Percentiles rank a stretch among this genome's conserved stretches.
phyloP scores from a whole-genome alignment of 2,113 vertebrate species.

The Channa maculata region DNA sequence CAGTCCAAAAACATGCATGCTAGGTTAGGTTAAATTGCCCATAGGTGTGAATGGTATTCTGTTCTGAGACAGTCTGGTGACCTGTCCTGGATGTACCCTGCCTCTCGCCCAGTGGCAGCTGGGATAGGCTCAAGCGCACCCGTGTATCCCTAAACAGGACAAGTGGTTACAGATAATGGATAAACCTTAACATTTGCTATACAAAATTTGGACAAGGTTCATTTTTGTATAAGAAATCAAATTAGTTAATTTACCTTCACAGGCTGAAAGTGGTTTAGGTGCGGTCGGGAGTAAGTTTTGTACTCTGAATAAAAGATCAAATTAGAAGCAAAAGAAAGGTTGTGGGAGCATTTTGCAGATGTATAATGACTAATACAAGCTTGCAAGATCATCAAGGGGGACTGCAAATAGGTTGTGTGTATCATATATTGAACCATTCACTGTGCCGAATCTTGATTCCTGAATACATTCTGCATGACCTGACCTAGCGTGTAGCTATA shows the following conservation, averaged over 20 bases:
- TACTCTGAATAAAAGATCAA: constrained; percentile 9
- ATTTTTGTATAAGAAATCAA: constrained; percentile 12
- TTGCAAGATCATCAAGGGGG: constrained; percentile 7
- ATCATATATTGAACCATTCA: constrained; percentile 47
- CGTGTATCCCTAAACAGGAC: no score
- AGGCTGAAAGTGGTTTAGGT: neutral
- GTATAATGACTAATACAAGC: constrained; percentile 45
- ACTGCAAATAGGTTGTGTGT: constrained; percentile 33
- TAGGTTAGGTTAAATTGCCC: no score
- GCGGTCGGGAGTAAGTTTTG: constrained; percentile 1
- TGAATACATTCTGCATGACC: constrained; percentile 46
- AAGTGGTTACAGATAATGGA: no score
- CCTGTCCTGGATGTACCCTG: no score
- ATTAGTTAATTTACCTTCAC: neutral
- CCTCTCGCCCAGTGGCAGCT: no score
- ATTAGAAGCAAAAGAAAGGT: constrained; percentile 7
- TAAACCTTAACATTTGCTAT: neutral
- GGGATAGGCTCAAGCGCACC: no score
- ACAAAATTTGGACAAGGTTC: neutral
- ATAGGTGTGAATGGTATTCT: no score
- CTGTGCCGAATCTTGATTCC: constrained; percentile 12
- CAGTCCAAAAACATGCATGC: no score
- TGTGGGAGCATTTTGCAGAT: constrained; percentile 35
- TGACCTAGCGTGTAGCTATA: constrained; percentile 46
- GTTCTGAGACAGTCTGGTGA: no score